A percentile compares a stretch with the other conserved stretches of the same genome.
phyloP scores from a whole-genome alignment of 2,888 invertebrate species.

The Tuberolachnus salignus region DNA sequence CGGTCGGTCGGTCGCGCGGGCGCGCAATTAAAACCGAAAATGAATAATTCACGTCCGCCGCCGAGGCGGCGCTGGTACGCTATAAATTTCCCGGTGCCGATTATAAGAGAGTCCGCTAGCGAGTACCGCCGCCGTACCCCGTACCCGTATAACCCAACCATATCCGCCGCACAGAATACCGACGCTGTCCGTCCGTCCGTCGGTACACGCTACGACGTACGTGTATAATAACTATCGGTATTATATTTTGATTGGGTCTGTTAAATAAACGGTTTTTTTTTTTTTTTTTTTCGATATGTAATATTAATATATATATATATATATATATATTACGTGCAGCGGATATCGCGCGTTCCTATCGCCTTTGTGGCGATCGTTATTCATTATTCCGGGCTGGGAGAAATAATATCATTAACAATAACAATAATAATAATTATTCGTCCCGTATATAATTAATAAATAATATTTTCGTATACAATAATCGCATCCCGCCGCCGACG shows the following conservation, averaged over 20 bases:
- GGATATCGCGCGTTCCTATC: not conserved
- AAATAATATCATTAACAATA: too few relatives aligned
- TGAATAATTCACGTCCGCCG: slow-evolving; percentile 49
- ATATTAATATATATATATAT: not conserved
- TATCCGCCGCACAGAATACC: not conserved
- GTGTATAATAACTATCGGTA: not conserved
- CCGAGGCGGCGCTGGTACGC: slow-evolving; percentile 47
- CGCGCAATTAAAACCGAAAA: slow-evolving; percentile 55
- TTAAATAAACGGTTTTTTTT: not conserved
- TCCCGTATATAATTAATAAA: too few relatives aligned
- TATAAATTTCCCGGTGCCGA: slow-evolving; percentile 48
- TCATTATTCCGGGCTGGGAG: not conserved
- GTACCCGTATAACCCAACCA: too few relatives aligned
- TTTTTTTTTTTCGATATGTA: too few relatives aligned
- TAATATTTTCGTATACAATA: too few relatives aligned
- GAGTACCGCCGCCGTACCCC: too few relatives aligned
- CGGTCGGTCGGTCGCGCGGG: slow-evolving; percentile 24
- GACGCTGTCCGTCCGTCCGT: not conserved
- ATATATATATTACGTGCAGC: not conserved
- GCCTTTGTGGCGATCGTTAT: not conserved
- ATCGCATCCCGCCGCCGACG: too few relatives aligned
- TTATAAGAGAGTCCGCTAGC: slow-evolving; percentile 28
- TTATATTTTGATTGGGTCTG: slow-evolving; percentile 35
- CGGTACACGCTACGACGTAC: slow-evolving; percentile 10
- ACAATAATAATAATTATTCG: slow-evolving; percentile 28